A percentile compares a stretch with the other conserved stretches of the same genome.
phyloP scores from a whole-genome alignment of 92 coral and sea anemone species.

The Meandrina meandrites region DNA sequence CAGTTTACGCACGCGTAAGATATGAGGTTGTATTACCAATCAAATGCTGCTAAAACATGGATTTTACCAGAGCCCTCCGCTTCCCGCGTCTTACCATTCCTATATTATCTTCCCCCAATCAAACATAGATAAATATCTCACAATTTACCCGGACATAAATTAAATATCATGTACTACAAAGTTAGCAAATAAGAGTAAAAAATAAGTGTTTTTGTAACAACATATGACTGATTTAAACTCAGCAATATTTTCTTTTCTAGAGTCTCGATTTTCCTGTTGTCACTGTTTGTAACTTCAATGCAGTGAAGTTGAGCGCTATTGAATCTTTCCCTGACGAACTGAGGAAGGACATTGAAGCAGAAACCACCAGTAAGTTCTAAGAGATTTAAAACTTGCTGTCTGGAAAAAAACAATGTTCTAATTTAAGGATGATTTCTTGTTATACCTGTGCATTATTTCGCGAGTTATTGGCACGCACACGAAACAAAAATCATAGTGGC shows the following conservation, averaged over 20 bases:
- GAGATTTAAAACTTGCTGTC: not conserved
- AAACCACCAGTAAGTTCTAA: not conserved
- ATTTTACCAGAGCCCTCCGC: not conserved
- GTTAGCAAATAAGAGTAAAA: no score
- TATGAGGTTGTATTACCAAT: not conserved
- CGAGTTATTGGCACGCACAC: no score
- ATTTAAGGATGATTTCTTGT: no score
- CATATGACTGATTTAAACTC: not conserved
- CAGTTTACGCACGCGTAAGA: not conserved
- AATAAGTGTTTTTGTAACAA: not conserved
- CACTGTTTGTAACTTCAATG: conserved; percentile 63
- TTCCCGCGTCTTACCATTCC: not conserved
- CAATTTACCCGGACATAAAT: no score
- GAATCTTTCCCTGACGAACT: conserved; percentile 21
- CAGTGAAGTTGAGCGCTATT: conserved; percentile 24
- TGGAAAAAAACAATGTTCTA: no score
- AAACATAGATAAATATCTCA: not conserved
- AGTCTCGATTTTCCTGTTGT: conserved; percentile 58
- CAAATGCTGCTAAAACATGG: not conserved
- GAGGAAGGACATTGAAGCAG: not conserved
- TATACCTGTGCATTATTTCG: no score
- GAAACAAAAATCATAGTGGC: no score
- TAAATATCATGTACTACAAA: no score
- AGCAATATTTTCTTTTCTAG: conserved; percentile 24
- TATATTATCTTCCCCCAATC: not conserved